Conservation (phyloP, 2,888 invertebrate genomes). For the Muschampia plurimacula region DNA sequence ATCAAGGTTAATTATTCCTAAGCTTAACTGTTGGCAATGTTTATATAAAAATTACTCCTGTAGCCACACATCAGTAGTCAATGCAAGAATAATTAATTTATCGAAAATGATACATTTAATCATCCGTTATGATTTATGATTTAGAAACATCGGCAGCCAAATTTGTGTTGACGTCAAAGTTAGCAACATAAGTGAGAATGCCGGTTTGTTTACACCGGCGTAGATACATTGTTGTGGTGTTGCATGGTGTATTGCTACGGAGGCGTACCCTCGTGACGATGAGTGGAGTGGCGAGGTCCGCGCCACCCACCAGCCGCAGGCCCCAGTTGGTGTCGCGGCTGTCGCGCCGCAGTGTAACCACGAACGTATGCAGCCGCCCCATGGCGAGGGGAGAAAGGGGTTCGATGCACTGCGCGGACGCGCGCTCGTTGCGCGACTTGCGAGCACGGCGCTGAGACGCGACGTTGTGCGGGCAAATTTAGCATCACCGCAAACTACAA, state of each 20-base stretch:
- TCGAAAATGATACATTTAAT: conserved; percentile 30
- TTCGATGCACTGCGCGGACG: conserved; percentile 64
- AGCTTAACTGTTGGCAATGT: conserved; percentile 28
- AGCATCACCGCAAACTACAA: conserved; percentile 68
- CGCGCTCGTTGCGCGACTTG: conserved; percentile 63
- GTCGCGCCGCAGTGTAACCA: conserved; percentile 90
- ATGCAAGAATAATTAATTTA: conserved; percentile 20
- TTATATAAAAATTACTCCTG: conserved; percentile 18
- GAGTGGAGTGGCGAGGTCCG: conserved; percentile 94
- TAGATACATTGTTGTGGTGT: conserved; percentile 46
- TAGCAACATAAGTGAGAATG: conserved; percentile 20
- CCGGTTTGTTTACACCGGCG: conserved; percentile 74
- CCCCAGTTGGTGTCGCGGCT: conserved; percentile 92
- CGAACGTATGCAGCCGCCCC: conserved; percentile 91
- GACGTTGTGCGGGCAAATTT: conserved; percentile 79
- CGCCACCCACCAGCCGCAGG: conserved; percentile 94
- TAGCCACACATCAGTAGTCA: conserved; percentile 11
- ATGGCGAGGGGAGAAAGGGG: conserved; percentile 65
- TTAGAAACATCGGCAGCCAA: conserved; percentile 34
- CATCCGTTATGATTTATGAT: conserved; percentile 37
- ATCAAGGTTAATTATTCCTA: conserved; percentile 9
- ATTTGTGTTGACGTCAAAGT: conserved; percentile 27
- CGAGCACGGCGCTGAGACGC: conserved; percentile 74
- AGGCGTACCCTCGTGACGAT: conserved; percentile 93
- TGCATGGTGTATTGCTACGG: conserved; percentile 33